Percentiles rank a stretch among this genome's conserved stretches.
phyloP scores from a whole-genome alignment of 2,113 vertebrate species.

The Eublepharis macularius region DNA sequence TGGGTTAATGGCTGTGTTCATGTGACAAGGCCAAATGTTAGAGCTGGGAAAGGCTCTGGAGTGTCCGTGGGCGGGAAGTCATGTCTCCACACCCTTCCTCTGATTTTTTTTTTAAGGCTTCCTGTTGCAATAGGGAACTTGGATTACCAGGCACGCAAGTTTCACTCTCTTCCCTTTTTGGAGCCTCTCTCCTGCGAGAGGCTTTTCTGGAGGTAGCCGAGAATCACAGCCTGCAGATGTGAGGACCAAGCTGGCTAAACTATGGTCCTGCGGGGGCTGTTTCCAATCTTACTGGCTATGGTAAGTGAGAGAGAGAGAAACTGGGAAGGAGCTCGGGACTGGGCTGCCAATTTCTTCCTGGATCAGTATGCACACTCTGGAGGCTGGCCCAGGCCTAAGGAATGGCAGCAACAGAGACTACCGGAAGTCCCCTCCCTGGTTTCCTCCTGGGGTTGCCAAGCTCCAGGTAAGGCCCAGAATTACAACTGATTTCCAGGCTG shows the following conservation, averaged over 20 bases:
- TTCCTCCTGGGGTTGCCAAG: too few species aligned
- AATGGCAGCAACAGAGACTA: too few species aligned
- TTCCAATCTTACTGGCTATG: constrained; percentile 39
- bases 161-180: neutral
- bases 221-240: constrained; percentile 39
- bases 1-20: neutral
- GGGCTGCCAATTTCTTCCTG: neutral
- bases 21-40: neutral
- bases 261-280: constrained; percentile 55
- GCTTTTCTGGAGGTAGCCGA: neutral
- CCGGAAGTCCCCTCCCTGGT: too few species aligned
- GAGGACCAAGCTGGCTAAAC: constrained; percentile 27
- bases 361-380: neutral
- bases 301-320: constrained; percentile 42
- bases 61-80: constrained; percentile 2
- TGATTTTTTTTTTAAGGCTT: neutral
- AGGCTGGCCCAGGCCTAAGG: too few species aligned
- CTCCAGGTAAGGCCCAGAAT: too few species aligned
- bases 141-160: neutral
- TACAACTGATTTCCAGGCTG: too few species aligned
- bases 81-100: constrained; percentile 19
- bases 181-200: neutral
- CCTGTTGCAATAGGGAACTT: neutral
- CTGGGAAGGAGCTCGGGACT: neutral
- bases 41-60: neutral